Conservation (phyloP, 1,140 invertebrate genomes). For the Calephelis virginiensis region DNA sequence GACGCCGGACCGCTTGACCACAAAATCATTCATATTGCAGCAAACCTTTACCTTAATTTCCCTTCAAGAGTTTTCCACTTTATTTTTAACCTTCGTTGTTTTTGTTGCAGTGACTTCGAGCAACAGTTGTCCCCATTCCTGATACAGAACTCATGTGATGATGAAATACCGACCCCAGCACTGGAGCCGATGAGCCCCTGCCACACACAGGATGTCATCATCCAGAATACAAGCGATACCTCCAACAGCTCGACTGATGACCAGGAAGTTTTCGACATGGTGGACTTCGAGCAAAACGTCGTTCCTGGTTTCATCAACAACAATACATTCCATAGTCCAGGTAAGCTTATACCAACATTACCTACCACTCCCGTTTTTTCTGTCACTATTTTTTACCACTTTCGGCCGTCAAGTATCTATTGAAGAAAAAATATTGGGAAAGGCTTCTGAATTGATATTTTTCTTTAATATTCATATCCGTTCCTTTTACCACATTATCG, state of each 20-base stretch:
- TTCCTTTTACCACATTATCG: too few relatives aligned
- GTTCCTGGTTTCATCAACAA: constrained; percentile 61
- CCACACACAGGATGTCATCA: constrained; percentile 50
- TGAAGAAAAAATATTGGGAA: too few relatives aligned
- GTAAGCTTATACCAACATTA: constrained; percentile 35
- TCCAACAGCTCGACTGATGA: constrained; percentile 50
- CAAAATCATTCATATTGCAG: too few relatives aligned
- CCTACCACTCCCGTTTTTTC: too few relatives aligned
- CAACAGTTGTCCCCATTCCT: constrained; percentile 70
- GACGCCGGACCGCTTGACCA: too few relatives aligned
- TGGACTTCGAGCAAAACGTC: constrained; percentile 63
- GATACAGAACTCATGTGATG: constrained; percentile 64
- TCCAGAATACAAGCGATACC: constrained; percentile 45
- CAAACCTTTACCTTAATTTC: too few relatives aligned
- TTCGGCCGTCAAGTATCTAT: too few relatives aligned
- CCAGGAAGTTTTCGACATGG: constrained; percentile 53
- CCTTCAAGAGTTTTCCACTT: too few relatives aligned
- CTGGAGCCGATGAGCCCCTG: constrained; percentile 38
- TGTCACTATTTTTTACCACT: too few relatives aligned
- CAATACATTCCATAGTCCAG: constrained; percentile 68
- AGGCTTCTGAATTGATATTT: too few relatives aligned
- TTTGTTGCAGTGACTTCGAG: constrained; percentile 66
- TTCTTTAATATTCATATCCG: too few relatives aligned
- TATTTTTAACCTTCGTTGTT: not conserved
- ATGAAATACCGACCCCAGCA: constrained; percentile 36